Evolutionary conservation across 2,797 vertebrate species (phyloP), one percentile per base, ranked within the genome.

Genomic region (Gallinago solitaria): DNA sequence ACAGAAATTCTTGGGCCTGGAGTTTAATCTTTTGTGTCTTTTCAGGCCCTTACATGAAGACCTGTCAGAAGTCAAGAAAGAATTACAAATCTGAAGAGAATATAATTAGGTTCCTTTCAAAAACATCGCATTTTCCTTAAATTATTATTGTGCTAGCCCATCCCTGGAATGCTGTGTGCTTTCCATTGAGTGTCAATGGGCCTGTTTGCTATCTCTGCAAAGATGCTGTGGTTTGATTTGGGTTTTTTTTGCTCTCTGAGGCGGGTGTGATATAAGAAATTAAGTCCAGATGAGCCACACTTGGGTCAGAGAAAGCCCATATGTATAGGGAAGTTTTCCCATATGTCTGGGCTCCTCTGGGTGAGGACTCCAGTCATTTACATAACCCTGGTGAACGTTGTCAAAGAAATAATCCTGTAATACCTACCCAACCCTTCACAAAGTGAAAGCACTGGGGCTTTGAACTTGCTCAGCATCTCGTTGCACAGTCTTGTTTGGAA

Each of bases 331-430:
- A 76, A 51, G 9, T 2, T 63, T 83, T 85, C n/a, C 24, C 10
- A 18, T 35, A 37, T 19, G 23, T 63, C 30, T 89, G n/a, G 16
- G 16, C 12, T 77, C 20, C 74, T 63, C 43, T 63, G 35, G 6
- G 3, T 47, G 43, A 82, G 27, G 24, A 47, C 25, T 73, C 9
- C 21, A 60, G n/a, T 50, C 57, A 39, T 21, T 3, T 24, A 24
- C n/a, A 16, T 50, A 89, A 41, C 4, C 9, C 35, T 32, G 2
- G 12, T 2, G 1, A 56, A 48, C 1, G 1, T 1, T 47, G 24
- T 75, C 27, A 80, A 87, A 74, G 16, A 2, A 1, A 53, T 67
- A 87, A 56, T 91, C 35, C n/a, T 48, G 15, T 93, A 67, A 68
- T 30, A 74, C 21, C 20, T 81, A 80, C 8, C 35, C 83, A 85